Evolutionary conservation across 1,140 invertebrate genomes (phyloP).

Genomic region (Drosophila mayri): DNA sequence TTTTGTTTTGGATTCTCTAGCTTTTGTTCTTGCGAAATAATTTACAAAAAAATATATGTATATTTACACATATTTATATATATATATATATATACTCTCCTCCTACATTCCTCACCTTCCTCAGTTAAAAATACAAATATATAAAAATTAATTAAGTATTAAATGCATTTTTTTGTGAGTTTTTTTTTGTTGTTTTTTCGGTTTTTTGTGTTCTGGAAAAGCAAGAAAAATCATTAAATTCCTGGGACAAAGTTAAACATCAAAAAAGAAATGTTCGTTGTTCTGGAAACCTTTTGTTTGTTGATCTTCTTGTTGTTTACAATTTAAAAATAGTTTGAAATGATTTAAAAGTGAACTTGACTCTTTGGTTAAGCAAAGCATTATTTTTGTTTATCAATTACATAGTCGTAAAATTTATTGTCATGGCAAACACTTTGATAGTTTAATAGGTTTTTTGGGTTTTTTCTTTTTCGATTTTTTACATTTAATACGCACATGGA

Average conservation of each 20-base stretch:
- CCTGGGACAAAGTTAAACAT: slow-evolving; percentile 50
- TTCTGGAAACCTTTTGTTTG: slow-evolving; percentile 82
- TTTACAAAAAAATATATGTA: slow-evolving; percentile 74
- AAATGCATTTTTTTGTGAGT: slow-evolving; percentile 72
- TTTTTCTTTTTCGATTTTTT: slow-evolving; percentile 35
- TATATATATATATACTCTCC: slow-evolving; percentile 18
- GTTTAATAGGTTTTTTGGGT: slow-evolving; percentile 61
- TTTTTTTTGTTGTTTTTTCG: slow-evolving; percentile 24
- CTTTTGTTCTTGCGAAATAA: slow-evolving; percentile 80
- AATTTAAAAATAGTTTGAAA: slow-evolving; percentile 40
- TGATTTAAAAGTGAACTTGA: slow-evolving; percentile 56
- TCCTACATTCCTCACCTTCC: background rate
- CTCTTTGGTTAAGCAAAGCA: slow-evolving; percentile 55
- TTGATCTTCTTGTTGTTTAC: slow-evolving; percentile 11
- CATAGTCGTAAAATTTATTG: slow-evolving; percentile 70
- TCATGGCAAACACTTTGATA: slow-evolving; percentile 77
- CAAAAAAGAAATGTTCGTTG: slow-evolving; percentile 80
- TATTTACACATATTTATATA: slow-evolving; percentile 49
- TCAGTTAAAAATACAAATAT: slow-evolving; percentile 56
- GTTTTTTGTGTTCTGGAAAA: slow-evolving; percentile 62
- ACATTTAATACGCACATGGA: slow-evolving; percentile 68
- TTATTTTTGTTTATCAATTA: slow-evolving; percentile 52
- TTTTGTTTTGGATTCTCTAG: slow-evolving; percentile 84
- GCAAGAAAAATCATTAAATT: slow-evolving; percentile 69
- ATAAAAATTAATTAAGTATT: slow-evolving; percentile 84